phyloP scores from a whole-genome alignment of 1,140 invertebrate species.

The Paramacrobiotus metropolitanus region DNA sequence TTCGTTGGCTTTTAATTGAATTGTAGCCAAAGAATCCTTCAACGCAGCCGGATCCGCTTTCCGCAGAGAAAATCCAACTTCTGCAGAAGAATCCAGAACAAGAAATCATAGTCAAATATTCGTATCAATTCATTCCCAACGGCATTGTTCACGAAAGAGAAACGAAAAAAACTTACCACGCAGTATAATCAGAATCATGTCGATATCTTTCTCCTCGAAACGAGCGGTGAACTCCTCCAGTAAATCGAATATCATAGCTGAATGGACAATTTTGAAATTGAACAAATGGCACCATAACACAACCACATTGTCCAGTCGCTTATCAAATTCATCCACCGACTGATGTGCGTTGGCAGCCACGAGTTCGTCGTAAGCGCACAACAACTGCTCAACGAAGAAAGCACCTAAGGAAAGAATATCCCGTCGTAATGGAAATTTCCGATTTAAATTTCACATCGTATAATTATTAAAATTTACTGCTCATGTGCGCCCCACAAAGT shows the following conservation, averaged over 20 bases:
- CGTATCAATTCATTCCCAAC: too few species aligned
- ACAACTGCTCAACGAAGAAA: conserved; percentile 38
- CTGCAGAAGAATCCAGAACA: conserved; percentile 14
- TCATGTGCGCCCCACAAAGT: too few species aligned
- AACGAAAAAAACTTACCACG: conserved; percentile 27
- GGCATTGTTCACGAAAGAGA: too few species aligned
- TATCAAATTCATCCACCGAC: conserved; percentile 38
- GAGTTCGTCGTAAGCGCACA: conserved; percentile 38
- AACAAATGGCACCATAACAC: conserved; percentile 56
- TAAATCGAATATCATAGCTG: conserved; percentile 19
- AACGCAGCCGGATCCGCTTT: conserved; percentile 62
- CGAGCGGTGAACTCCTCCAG: conserved; percentile 18
- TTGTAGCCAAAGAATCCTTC: conserved; percentile 49
- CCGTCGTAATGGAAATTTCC: too few species aligned
- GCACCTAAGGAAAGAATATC: conserved; percentile 35
- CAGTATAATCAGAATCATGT: conserved; percentile 54
- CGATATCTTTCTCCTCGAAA: conserved; percentile 49
- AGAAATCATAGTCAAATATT: neutral
- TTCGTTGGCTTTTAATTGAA: conserved; percentile 41
- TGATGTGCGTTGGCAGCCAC: conserved; percentile 23
- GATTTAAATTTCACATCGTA: too few species aligned
- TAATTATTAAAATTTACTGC: too few species aligned
- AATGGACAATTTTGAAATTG: conserved; percentile 51
- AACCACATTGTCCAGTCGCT: conserved; percentile 60
- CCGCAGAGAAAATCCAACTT: conserved; percentile 49